Evolutionary conservation across 2,113 vertebrate species (phyloP).

Genomic region (Strix uralensis): DNA sequence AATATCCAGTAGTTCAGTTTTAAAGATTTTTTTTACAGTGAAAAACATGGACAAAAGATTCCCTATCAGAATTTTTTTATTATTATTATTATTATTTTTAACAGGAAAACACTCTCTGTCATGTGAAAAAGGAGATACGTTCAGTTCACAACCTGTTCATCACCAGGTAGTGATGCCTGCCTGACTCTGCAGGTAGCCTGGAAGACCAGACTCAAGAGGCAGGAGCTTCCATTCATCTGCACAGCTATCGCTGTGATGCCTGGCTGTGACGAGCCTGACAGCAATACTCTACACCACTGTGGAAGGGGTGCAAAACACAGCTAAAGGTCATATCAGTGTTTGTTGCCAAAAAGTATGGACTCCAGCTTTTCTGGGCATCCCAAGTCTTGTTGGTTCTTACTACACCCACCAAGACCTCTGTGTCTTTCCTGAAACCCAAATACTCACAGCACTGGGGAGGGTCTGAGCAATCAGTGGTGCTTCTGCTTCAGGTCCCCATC

Average conservation of each 20-base stretch:
- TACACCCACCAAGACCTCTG: neutral
- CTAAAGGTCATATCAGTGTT: neutral
- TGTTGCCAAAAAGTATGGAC: neutral
- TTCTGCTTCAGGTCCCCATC: neutral
- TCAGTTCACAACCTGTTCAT: neutral
- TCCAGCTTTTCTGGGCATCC: neutral
- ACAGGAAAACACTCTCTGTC: neutral
- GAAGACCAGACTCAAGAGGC: neutral
- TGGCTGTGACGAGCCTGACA: neutral
- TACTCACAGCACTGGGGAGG: neutral
- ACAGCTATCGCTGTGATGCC: neutral
- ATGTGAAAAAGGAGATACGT: accelerated
- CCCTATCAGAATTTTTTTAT: too few species aligned
- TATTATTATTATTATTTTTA: neutral
- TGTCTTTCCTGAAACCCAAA: neutral
- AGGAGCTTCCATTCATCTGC: neutral
- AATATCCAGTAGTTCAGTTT: neutral
- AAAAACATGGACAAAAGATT: neutral
- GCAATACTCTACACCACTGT: neutral
- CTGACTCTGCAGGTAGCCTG: neutral
- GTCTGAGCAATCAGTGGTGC: neutral
- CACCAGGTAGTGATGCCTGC: neutral
- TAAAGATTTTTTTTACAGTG: neutral
- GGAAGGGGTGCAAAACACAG: neutral
- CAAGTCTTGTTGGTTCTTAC: neutral